Evolutionary conservation across 2,113 vertebrate species (phyloP).

Genomic region (Struthio camelus): DNA sequence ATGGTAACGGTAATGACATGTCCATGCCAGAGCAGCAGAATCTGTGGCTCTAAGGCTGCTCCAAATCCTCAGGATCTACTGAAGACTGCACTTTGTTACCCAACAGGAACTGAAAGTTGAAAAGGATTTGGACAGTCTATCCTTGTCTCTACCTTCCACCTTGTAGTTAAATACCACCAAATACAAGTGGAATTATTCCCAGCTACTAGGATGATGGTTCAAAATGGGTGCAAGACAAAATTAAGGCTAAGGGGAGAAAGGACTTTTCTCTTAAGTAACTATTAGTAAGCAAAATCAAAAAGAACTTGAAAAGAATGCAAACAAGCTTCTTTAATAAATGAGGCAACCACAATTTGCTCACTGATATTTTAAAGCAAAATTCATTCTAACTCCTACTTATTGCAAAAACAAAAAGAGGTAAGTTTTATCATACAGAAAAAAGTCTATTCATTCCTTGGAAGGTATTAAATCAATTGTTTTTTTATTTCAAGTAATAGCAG

Average conservation of each 20-base stretch:
- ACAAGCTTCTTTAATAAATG: not conserved
- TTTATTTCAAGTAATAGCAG: not conserved
- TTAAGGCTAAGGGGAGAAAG: not conserved
- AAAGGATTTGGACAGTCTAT: not conserved
- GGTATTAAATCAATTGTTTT: not conserved
- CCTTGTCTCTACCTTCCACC: not conserved
- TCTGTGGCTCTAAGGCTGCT: not conserved
- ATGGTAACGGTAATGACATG: not conserved
- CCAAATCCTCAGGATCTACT: not conserved
- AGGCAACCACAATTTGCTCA: not conserved
- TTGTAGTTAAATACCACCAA: not conserved
- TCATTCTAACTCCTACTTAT: not conserved
- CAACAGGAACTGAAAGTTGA: not conserved
- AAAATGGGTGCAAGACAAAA: not conserved
- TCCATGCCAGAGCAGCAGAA: not conserved
- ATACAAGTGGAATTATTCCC: not conserved
- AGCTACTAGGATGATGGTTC: fast-evolving
- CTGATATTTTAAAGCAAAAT: not conserved
- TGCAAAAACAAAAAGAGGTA: not conserved
- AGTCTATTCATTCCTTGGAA: not conserved
- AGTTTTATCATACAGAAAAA: not conserved
- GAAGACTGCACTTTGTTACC: not conserved
- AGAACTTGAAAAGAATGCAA: not conserved
- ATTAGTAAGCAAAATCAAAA: not conserved
- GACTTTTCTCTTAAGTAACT: not conserved